These are phyloP conservation scores for Sinohyriopsis cumingii DNA, from an alignment of 2,888 invertebrate species.

Conservation along the genomic window DNA sequence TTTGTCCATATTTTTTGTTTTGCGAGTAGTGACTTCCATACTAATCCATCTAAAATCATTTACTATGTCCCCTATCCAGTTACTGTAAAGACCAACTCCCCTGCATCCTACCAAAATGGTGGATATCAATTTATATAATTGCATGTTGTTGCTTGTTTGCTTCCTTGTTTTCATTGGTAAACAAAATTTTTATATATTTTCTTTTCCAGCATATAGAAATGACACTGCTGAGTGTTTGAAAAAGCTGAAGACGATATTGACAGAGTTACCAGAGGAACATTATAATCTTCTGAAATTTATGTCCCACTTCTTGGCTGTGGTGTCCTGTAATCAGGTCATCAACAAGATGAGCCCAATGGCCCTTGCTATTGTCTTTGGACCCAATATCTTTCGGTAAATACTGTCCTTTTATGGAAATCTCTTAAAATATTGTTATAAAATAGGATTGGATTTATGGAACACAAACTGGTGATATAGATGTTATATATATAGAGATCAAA, in stretches of 20 bases:
- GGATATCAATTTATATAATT: too few relatives aligned
- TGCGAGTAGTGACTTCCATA: too few relatives aligned
- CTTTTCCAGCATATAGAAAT: constrained; percentile 37
- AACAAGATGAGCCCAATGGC: constrained; percentile 72
- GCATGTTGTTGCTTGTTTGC: too few relatives aligned
- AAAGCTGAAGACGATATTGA: constrained; percentile 57
- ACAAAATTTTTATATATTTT: too few relatives aligned
- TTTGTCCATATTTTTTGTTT: too few relatives aligned
- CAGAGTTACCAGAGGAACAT: constrained; percentile 71
- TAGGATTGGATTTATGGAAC: neutral
- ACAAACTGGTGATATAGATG: too few relatives aligned
- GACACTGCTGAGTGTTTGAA: constrained; percentile 41
- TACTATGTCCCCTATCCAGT: too few relatives aligned
- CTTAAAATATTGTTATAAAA: neutral
- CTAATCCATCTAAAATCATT: too few relatives aligned
- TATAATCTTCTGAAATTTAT: constrained; percentile 72
- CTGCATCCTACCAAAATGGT: too few relatives aligned
- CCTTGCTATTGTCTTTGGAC: constrained; percentile 73
- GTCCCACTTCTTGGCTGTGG: constrained; percentile 71
- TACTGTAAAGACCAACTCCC: too few relatives aligned
- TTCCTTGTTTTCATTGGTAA: too few relatives aligned
- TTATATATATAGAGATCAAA: too few relatives aligned
- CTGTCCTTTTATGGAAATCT: neutral
- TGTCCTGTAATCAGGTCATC: constrained; percentile 68
- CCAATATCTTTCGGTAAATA: constrained; percentile 72